phyloP scores from a whole-genome alignment of 2,797 vertebrate genomes.

The Spinus pinus region DNA sequence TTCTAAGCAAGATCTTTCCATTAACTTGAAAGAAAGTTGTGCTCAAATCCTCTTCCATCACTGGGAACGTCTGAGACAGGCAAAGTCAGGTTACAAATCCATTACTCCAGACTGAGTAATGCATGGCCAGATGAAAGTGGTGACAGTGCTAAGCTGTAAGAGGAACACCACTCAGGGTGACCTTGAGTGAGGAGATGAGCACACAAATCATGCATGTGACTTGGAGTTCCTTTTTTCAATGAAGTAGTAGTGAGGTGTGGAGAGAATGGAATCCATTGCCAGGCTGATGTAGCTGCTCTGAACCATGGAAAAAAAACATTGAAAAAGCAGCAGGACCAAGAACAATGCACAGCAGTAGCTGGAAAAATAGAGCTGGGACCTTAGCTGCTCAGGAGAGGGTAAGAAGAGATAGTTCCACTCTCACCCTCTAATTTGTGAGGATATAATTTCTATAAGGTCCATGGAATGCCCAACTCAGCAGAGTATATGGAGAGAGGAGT shows the following conservation, averaged over 20 bases:
- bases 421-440: background rate
- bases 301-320: background rate
- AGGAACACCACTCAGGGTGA: background rate
- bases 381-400: background rate
- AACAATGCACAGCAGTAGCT: background rate
- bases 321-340: background rate
- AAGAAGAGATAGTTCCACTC: background rate
- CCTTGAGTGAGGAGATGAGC: background rate
- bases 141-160: constrained; percentile 16
- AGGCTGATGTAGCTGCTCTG: background rate
- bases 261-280: background rate
- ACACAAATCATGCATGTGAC: background rate
- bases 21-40: constrained; percentile 62
- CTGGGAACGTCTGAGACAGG: background rate
- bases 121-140: constrained; percentile 5
- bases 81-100: constrained; percentile 41
- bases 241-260: background rate
- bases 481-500: background rate
- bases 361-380: background rate
- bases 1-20: constrained; percentile 53
- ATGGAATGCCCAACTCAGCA: background rate
- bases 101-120: constrained; percentile 32
- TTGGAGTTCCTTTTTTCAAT: background rate
- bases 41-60: constrained; percentile 36
- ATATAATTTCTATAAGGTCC: background rate